Evolutionary conservation across 2,113 vertebrate species (phyloP).

Genomic region (Apodemus speciosus): DNA sequence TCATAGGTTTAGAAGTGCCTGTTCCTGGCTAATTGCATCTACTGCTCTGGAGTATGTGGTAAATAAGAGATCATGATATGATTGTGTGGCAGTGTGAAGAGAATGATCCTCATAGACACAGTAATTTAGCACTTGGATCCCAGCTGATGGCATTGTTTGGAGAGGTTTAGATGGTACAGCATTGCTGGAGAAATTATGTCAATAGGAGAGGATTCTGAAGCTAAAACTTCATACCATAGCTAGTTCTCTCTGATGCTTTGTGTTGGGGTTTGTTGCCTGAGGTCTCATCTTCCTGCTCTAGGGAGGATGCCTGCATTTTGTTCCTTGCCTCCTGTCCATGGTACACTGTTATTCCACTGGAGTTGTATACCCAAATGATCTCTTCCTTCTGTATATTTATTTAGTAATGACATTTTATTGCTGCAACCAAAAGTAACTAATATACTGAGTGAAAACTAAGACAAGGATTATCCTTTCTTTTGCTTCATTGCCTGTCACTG

Average conservation of each 20-base stretch:
- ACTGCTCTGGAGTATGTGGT: neutral
- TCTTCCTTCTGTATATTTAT: neutral
- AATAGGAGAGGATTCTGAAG: rapidly evolving
- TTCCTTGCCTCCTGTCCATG: too few species aligned
- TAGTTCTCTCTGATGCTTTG: neutral
- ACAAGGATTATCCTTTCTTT: neutral
- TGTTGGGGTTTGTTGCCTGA: neutral
- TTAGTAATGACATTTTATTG: neutral
- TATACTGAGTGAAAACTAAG: neutral
- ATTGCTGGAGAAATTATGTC: neutral
- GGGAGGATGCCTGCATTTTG: neutral
- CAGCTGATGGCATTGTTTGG: neutral
- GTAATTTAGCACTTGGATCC: neutral
- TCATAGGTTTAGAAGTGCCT: neutral
- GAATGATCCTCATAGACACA: neutral
- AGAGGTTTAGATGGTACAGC: neutral
- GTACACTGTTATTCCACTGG: neutral
- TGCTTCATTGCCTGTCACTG: rapidly evolving
- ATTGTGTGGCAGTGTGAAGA: neutral
- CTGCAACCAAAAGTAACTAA: neutral
- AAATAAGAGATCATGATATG: neutral
- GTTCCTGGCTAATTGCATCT: neutral
- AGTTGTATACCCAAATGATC: neutral
- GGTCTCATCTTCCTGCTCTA: neutral
- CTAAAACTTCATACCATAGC: neutral